Percentiles rank a stretch among this genome's conserved stretches.
phyloP scores from a whole-genome alignment of 35 echinoderm and acorn worm genomes.

The Anneissia japonica region DNA sequence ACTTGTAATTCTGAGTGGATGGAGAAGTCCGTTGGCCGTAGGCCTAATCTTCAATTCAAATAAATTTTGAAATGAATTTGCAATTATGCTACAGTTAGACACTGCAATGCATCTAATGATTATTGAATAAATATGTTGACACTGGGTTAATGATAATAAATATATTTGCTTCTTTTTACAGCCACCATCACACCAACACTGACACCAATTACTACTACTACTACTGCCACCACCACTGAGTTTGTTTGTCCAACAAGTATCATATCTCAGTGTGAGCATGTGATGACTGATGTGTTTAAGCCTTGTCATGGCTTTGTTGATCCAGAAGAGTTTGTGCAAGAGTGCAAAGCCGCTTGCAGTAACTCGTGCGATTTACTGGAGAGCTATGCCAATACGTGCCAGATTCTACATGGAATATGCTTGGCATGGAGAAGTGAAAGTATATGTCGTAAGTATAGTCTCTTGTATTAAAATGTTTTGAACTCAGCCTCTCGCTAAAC shows the following conservation, averaged over 20 bases:
- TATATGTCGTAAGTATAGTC: slow-evolving; percentile 29
- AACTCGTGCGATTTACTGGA: slow-evolving; percentile 22
- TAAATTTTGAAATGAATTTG: too few relatives aligned
- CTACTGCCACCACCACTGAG: background rate
- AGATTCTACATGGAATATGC: slow-evolving; percentile 25
- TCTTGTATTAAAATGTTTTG: too few relatives aligned
- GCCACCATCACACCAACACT: background rate
- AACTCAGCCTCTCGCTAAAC: too few relatives aligned
- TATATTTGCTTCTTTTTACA: too few relatives aligned
- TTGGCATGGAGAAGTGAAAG: slow-evolving; percentile 48
- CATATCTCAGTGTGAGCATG: background rate
- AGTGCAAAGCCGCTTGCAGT: slow-evolving; percentile 13
- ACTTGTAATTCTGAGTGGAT: too few relatives aligned
- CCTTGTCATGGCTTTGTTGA: slow-evolving; percentile 31
- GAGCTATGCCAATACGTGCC: slow-evolving; percentile 15
- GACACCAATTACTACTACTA: background rate
- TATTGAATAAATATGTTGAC: too few relatives aligned
- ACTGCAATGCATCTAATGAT: too few relatives aligned
- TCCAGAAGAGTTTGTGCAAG: slow-evolving; percentile 9
- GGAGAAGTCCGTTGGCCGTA: too few relatives aligned
- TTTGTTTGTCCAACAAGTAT: background rate
- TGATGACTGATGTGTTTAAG: slow-evolving; percentile 17
- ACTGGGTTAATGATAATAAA: too few relatives aligned
- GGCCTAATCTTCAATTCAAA: too few relatives aligned
- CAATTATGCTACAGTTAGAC: too few relatives aligned